A percentile compares a stretch with the other conserved stretches of the same genome.
These are phyloP conservation scores for Dipodomys stephensi DNA, from an alignment of 2,113 vertebrate genomes.

Conservation along the genomic window DNA sequence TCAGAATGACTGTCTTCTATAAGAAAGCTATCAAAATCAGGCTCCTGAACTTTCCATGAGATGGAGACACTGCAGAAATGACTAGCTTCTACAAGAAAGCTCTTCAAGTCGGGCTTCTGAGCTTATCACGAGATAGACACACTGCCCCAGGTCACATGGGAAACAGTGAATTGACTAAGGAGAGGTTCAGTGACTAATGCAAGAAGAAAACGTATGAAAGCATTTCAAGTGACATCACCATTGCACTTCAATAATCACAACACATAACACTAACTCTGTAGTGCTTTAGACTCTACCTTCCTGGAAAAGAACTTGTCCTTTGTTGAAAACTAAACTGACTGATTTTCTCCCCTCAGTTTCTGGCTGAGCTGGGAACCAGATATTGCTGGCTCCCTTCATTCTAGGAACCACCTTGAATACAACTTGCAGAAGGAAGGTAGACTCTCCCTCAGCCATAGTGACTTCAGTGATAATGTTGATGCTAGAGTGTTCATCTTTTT, in stretches of 20 bases:
- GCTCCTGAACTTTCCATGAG: constrained; percentile 88
- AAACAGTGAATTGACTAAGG: constrained; percentile 91
- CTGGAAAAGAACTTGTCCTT: not conserved
- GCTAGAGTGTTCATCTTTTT: not conserved
- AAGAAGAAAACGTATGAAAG: constrained; percentile 86
- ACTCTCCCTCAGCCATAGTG: not conserved
- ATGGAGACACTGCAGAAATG: constrained; percentile 90
- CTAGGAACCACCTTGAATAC: not conserved
- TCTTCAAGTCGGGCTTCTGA: constrained; percentile 89
- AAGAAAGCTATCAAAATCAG: constrained; percentile 92
- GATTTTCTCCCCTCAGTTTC: not conserved
- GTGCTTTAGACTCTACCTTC: constrained; percentile 16
- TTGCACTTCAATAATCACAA: not conserved
- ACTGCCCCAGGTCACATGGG: constrained; percentile 91
- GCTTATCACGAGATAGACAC: constrained; percentile 90
- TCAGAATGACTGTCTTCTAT: constrained; percentile 92
- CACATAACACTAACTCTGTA: constrained; percentile 57
- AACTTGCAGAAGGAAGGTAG: not conserved
- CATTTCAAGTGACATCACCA: constrained; percentile 69
- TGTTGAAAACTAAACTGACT: constrained; percentile 24
- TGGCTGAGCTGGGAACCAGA: not conserved
- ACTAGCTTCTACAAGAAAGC: constrained; percentile 93
- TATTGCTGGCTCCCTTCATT: not conserved
- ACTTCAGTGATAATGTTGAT: not conserved
- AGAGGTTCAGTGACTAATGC: constrained; percentile 89